Evolutionary conservation across 2,797 vertebrate species (phyloP).

Genomic region (Smutsia gigantea): DNA sequence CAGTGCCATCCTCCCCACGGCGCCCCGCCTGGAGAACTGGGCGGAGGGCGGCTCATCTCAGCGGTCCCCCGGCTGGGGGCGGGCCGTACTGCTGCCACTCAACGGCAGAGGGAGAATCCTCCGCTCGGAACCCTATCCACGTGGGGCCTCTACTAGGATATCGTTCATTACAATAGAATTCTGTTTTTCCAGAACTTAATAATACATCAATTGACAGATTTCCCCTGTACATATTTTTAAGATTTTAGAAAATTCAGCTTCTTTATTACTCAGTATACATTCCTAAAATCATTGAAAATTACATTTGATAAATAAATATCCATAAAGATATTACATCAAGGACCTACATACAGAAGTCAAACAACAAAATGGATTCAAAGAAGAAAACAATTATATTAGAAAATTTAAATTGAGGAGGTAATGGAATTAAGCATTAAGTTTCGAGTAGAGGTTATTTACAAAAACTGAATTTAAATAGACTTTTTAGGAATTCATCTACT

Average conservation of each 20-base stretch:
- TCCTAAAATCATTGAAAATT: conserved; percentile 14
- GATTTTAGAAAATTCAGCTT: conserved; percentile 34
- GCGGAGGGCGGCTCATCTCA: background rate
- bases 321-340: background rate
- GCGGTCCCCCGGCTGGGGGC: background rate
- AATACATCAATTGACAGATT: background rate
- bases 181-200: background rate
- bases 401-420: background rate
- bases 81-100: background rate
- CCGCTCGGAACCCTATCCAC: background rate
- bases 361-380: conserved; percentile 31
- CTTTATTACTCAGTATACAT: background rate
- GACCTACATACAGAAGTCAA: background rate
- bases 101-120: background rate
- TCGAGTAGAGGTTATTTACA: background rate
- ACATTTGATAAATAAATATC: background rate
- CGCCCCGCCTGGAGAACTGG: background rate
- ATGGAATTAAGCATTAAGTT: conserved; percentile 13
- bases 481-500: background rate
- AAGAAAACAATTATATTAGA: background rate
- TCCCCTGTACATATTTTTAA: background rate
- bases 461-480: background rate
- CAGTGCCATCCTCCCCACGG: background rate
- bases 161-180: background rate
- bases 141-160: background rate